phyloP scores from a whole-genome alignment of 2,797 vertebrate genomes.

The Mionectes olivaceus region DNA sequence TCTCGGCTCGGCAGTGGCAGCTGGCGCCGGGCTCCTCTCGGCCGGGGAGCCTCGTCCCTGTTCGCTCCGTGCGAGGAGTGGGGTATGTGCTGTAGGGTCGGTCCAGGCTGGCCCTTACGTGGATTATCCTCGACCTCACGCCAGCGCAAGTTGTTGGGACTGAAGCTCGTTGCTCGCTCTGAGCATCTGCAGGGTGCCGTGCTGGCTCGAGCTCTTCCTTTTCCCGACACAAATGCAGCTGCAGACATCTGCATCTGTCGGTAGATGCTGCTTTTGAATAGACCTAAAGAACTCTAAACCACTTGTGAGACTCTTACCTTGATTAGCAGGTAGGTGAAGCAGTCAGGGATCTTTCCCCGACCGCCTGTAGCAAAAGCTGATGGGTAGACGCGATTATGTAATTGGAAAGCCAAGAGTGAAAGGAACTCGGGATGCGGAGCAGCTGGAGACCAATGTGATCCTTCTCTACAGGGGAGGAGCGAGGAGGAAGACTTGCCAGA shows the following conservation, averaged over 20 bases:
- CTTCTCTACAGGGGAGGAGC: neutral
- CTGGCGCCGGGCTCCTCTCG: neutral
- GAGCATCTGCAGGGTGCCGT: neutral
- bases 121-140: accelerated
- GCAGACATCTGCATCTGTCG: accelerated
- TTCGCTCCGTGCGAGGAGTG: neutral
- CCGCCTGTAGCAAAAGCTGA: neutral
- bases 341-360: neutral
- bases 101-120: accelerated
- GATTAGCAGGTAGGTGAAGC: neutral
- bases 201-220: neutral
- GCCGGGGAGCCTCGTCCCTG: neutral
- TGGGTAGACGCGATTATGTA: neutral
- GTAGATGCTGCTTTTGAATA: neutral
- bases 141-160: neutral
- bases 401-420: neutral
- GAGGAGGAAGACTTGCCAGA: neutral
- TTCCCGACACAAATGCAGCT: neutral
- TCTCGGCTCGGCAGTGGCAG: neutral
- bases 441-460: neutral
- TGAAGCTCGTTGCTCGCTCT: neutral
- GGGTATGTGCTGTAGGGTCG: accelerated
- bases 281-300: neutral
- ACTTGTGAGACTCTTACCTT: neutral
- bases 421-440: neutral